Evolutionary conservation across 1,140 invertebrate species (phyloP), one percentile per base, ranked within the genome.

Genomic region (Globodera rostochiensis): DNA sequence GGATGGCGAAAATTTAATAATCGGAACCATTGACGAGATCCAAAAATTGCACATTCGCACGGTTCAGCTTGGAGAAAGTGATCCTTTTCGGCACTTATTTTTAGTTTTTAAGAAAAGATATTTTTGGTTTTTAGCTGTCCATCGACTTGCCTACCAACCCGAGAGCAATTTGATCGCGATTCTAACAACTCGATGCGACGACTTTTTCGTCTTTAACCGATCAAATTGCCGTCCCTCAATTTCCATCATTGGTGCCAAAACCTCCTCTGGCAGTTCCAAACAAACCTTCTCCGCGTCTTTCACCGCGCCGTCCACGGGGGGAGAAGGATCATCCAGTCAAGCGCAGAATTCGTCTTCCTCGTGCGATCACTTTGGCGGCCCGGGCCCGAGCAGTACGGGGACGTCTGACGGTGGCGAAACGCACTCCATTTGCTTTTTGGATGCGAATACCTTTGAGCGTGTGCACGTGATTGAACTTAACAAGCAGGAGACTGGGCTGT

Each of bases 161-260:
- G 92, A 93, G 5, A 95, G 96, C 6, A 92, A 95, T 92, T 96
- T 96, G 6, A 98, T 98, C 92, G 96, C 95, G 53, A 94, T 98
- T 3, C 93, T 98, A 13, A 95, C 95, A 0, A 93, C 94, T 91
- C 92, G 97, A 15, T 93, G 95, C 76, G 97, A 89, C 71, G 85
- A 78, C 66, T 69, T 66, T 53, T 78, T 78, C 64, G 13, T 13
- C 47, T 64, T 13, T 4, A 78, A 70, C 45, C 70, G 70, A 15
- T 25, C 47, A 19, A 64, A 6, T 6, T 19, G 57, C 19, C 57
- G 57, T 25, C 81, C 81, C 11, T 82, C 81, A 82, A 87, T 60
- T 86, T 87, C 79, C 70, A 87, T 69, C 57, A 73, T 11, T 64
- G 77, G 77, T 2, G 46, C 64, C 25, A 78, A 78, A 47, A 60